Conservation (phyloP, 2,797 vertebrate genomes). For the Uromys caudimaculatus region DNA sequence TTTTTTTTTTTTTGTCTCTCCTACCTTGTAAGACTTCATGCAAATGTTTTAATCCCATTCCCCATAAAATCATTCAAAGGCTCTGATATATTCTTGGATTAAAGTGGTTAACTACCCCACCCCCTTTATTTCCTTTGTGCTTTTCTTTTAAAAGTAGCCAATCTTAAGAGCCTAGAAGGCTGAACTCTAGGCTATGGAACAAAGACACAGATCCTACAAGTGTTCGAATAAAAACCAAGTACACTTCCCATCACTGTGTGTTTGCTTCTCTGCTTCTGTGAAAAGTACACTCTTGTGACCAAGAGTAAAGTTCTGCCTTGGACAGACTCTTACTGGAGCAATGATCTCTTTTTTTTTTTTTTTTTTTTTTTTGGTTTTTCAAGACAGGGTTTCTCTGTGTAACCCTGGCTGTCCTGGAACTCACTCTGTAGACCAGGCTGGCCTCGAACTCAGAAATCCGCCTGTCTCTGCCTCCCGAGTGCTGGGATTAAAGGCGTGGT, state of each 20-base stretch:
- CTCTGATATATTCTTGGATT: background rate
- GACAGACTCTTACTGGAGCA: background rate
- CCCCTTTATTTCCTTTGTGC: background rate
- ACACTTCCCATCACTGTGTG: background rate
- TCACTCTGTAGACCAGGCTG: too few relatives aligned
- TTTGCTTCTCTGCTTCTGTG: background rate
- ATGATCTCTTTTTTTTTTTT: background rate
- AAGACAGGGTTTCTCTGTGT: too few relatives aligned
- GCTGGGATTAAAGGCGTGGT: too few relatives aligned
- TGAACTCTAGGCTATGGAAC: background rate
- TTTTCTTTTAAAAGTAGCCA: background rate
- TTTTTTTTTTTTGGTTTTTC: too few relatives aligned
- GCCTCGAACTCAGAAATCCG: too few relatives aligned
- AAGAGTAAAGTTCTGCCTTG: background rate
- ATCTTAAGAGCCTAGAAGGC: background rate
- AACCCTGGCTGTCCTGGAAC: too few relatives aligned
- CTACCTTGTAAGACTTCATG: background rate
- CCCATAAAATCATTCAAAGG: background rate
- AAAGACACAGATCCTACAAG: background rate
- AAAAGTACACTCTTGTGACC: background rate
- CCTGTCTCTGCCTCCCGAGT: too few relatives aligned
- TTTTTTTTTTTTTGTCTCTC: background rate
- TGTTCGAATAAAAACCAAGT: background rate
- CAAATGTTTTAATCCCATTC: background rate
- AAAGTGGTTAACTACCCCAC: background rate